Base-by-base conservation (phyloP, 2,113 vertebrate species). In the Xiphophorus couchianus region DNA sequence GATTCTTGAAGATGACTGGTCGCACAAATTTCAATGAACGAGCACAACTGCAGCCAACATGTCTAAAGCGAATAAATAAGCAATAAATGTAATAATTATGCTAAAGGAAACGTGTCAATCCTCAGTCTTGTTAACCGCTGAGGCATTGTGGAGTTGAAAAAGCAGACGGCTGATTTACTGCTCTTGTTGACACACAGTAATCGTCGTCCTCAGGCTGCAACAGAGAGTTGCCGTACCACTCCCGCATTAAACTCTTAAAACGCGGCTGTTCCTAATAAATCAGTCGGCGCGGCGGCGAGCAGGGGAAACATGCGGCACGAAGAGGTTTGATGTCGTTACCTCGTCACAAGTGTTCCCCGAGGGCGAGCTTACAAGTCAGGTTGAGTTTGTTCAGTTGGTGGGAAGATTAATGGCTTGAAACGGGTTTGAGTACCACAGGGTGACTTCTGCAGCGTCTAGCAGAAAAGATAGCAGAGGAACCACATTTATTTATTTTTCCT, bases 201-300 rank as follows among this genome's bases (percentile, higher is more conserved):
- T 30, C 22, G 68, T 31, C 69, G 78, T 83, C 88, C 87, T 5
- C 69, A 39, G 80, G 90, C 86, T 29, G 31, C 7, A 58, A 3
- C 4, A 51, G 33, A 5, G 25, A 22, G 14, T 19, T 30, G 30
- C 62, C 4, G 22, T 73, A 25, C 74, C 78, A 30, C 84, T 83
- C 78, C 82, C 78, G 82, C 69, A 37, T 80, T 82, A 79, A 44
- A 65, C 66, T 67, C 81, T 80, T 71, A 65, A 74, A 80, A 67
- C 74, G 67, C 62, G 81, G 58, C 87, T 76, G 89, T 71, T 75
- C 82, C 84, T 87, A 82, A 91, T 87, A 87, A 90, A 78, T 77
- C 82, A 82, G 85, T 86, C 84, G 72, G 2, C 37, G 71, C 83
- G 74, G 78, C 86, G 76, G n/a, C 65, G 81, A 92, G 90, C 80